Evolutionary conservation across 1,140 invertebrate species (phyloP), one percentile per base, ranked within the genome.

Genomic region (Cardiocondyla obscurior): DNA sequence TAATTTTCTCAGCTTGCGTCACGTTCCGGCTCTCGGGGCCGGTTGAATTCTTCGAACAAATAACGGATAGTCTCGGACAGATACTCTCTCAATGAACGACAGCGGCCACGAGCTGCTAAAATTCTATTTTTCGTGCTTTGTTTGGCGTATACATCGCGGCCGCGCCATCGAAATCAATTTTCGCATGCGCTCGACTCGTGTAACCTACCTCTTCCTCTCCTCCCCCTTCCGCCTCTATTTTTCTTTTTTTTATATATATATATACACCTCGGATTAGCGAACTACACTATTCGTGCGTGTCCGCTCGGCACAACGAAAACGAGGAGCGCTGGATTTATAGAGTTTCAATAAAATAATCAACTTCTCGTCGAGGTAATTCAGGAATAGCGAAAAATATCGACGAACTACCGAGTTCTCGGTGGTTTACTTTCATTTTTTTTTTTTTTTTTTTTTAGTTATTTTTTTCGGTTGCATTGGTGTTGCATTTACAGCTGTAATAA

Each of bases 271-370:
- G 74, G 74, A 79, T 79, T 79, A 79, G 62, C 62, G 74, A 16
- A 53, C 62, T 69, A 7, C 33, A 28, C 62, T 57, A 67, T 49
- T 67, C 74, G 51, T 25, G 46, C 62, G 60, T 79, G 46, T 53
- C 22, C 62, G 39, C 14, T 12, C 70, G 25, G 53, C 28, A 55
- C 39, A 22, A 22, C 49, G 33, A 53, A 53, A 77, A 51, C 62
- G 74, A 67, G 74, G 8, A 67, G 55, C 46, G 46, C 39, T 53
- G 33, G 69, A 79, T 79, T 79, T 79, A 79, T 79, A 42, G 74
- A 33, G 74, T 79, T 79, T 79, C 74, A 67, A 79, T 79, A 79
- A 79, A 79, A 67, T 79, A 79, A 79, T 79, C 74, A 79, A 79
- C 74, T 79, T 79, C 22, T 79, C 74, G 62, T 53, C 74, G 46